These are phyloP conservation scores for Eupeodes corollae DNA, from an alignment of 1,140 invertebrate genomes.

Conservation along the genomic window DNA sequence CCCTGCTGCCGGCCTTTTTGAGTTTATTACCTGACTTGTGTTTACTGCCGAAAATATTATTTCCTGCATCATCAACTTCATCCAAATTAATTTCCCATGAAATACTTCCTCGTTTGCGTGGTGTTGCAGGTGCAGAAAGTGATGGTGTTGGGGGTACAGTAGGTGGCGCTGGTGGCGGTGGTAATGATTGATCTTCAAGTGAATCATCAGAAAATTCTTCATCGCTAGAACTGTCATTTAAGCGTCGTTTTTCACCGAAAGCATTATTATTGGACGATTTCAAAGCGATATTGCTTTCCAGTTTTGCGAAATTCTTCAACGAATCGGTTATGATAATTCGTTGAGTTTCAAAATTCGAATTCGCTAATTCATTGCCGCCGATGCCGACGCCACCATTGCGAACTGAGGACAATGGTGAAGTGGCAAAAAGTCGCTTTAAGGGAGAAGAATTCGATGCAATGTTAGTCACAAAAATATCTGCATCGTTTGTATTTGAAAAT, in stretches of 20 bases:
- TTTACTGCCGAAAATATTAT: no score
- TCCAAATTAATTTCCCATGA: slow-evolving; percentile 68
- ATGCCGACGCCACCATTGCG: no score
- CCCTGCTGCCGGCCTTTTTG: neutral
- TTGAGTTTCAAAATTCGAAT: neutral
- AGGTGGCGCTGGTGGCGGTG: slow-evolving; percentile 43
- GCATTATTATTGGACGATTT: no score
- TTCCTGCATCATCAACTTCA: neutral
- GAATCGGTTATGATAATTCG: no score
- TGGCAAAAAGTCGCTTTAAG: neutral
- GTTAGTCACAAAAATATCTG: neutral
- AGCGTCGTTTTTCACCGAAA: no score
- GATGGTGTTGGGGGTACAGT: slow-evolving; percentile 43
- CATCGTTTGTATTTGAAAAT: slow-evolving; percentile 11
- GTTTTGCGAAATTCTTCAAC: no score
- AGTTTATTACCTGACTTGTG: neutral
- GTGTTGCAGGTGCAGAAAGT: slow-evolving; percentile 42
- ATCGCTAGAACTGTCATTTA: slow-evolving; percentile 3
- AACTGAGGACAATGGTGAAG: neutral
- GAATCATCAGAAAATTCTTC: slow-evolving; percentile 70
- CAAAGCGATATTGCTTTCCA: no score
- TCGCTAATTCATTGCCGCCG: no score
- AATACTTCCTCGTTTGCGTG: slow-evolving; percentile 62
- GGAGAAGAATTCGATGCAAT: slow-evolving; percentile 9
- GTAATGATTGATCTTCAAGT: slow-evolving; percentile 57